Evolutionary conservation across 2,888 invertebrate genomes (phyloP), one percentile per base, ranked within the genome.

Genomic region (Amphipyra berbera): DNA sequence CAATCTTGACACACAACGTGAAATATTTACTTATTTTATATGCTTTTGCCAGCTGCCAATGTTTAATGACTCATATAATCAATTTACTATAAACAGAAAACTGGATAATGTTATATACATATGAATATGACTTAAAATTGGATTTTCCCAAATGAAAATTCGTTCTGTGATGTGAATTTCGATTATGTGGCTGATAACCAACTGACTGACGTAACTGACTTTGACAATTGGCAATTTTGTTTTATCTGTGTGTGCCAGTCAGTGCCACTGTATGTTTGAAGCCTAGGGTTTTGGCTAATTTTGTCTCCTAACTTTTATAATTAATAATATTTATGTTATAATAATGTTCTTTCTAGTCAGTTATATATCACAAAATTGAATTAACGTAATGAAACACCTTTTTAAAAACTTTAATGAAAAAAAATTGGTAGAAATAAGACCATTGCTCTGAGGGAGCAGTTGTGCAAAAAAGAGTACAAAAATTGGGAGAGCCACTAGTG

Each of bases 1-100:
- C 91, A 92, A 94, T 93, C 88, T 85, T 82, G 85, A 88, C 89
- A 91, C 89, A 89, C 88, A 93, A 86, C 83, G 86, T 89, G 84
- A 86, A 84, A 90, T 92, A 93, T 91, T 92, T 94, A 93, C 92
- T 89, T 92, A 84, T 80, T 78, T 73, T 73, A 42, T 75, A 69
- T 66, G 73, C 70, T 79, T 81, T 81, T 81, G 80, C 76, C 76
- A 81, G 82, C 84, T 82, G 83, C 86, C 79, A 81, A 80, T 75
- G 73, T 73, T 61, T 63, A 78, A 68, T 81, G 67, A 78, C 60
- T 79, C 73, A 79, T 76, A 61, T 47, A 64, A 67, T 50, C 50
- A 65, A 73, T 61, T 56, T 59, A 61, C 58, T 76, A 53, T 64
- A 52, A 54, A 63, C 53, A 56, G 48, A 45, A 60, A 68, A 68